Evolutionary conservation across 2,888 invertebrate species (phyloP).

Genomic region (Cantharis flavilabris): DNA sequence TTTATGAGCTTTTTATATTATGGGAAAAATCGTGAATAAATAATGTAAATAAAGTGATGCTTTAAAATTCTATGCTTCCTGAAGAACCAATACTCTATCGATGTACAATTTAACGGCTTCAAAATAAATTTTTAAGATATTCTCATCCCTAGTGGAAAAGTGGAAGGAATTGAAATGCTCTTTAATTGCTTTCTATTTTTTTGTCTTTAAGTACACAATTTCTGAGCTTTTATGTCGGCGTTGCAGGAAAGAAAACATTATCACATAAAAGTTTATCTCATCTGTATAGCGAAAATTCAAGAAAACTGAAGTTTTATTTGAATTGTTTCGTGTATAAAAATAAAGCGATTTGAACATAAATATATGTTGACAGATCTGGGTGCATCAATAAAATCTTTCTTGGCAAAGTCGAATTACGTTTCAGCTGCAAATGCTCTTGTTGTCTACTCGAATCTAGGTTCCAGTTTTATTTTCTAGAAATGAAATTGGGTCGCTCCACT

Average conservation of each 20-base stretch:
- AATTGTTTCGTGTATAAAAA: conserved; percentile 3
- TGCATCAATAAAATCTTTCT: conserved; percentile 11
- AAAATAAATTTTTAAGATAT: background rate
- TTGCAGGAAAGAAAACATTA: background rate
- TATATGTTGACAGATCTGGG: conserved; percentile 8
- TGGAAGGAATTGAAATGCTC: background rate
- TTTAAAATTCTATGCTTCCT: background rate
- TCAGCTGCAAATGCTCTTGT: background rate
- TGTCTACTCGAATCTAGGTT: background rate
- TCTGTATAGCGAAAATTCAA: background rate
- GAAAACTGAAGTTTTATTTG: background rate
- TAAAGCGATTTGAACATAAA: conserved; percentile 5
- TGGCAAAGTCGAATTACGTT: conserved; percentile 1
- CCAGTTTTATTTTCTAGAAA: background rate
- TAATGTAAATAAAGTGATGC: background rate
- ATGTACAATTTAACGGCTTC: background rate
- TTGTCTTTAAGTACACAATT: background rate
- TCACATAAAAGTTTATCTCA: background rate
- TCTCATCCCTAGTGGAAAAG: background rate
- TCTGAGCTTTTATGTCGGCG: background rate
- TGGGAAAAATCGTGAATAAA: background rate
- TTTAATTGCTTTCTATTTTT: background rate
- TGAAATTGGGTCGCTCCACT: background rate
- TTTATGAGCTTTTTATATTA: background rate
- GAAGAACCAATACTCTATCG: background rate